These are phyloP conservation scores for Acanthosepion lycidas DNA, from an alignment of 2,888 invertebrate species.

Conservation along the genomic window DNA sequence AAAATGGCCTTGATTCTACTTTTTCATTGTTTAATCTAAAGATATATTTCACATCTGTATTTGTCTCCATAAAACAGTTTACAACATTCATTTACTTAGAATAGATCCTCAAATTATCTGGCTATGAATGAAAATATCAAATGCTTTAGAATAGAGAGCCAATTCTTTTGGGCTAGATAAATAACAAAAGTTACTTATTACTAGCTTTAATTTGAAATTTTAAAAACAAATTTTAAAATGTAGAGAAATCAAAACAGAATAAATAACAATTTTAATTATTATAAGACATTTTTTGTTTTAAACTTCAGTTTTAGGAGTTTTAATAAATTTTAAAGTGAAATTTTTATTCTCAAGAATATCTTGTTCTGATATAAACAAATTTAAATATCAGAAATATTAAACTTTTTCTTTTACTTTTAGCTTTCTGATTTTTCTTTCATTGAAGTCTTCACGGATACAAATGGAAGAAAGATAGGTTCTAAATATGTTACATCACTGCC, in stretches of 20 bases:
- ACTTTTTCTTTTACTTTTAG: neutral
- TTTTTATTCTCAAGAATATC: neutral
- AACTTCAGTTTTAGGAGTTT: neutral
- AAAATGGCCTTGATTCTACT: neutral
- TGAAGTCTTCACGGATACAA: neutral
- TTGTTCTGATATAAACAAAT: neutral
- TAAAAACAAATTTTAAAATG: neutral
- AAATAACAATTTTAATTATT: neutral
- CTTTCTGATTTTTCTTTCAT: neutral
- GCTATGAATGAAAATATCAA: neutral
- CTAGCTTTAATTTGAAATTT: neutral
- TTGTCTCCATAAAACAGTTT: neutral
- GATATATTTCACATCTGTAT: neutral
- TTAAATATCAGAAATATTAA: neutral
- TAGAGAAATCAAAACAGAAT: neutral
- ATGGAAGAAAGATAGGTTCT: too few relatives aligned
- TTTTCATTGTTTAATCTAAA: neutral
- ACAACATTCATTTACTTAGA: neutral
- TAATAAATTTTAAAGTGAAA: neutral
- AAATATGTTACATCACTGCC: too few relatives aligned
- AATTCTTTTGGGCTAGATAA: neutral
- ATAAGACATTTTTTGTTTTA: neutral
- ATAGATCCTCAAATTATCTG: neutral
- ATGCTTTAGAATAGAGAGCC: neutral
- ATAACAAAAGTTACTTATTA: neutral